Evolutionary conservation across 2,797 vertebrate genomes (phyloP).

Genomic region (Catamblyrhynchus diadema): DNA sequence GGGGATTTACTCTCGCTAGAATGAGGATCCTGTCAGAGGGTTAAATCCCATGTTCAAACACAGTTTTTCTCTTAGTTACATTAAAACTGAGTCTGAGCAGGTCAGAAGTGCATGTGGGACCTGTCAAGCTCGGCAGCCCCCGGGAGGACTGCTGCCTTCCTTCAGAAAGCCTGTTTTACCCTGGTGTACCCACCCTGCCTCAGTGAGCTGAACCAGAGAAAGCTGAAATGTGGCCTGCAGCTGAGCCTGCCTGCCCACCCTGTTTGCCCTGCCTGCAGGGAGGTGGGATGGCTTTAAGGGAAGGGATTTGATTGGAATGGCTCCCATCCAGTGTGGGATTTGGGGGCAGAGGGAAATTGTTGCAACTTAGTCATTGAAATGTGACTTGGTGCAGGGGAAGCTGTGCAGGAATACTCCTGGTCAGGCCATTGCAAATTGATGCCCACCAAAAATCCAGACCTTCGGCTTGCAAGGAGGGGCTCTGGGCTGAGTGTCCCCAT

Average conservation of each 20-base stretch:
- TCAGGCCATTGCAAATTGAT: not conserved
- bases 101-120: not conserved
- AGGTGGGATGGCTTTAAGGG: not conserved
- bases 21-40: not conserved
- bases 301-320: not conserved
- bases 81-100: not conserved
- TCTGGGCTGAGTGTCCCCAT: accelerated
- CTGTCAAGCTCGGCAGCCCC: not conserved
- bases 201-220: not conserved
- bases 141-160: not conserved
- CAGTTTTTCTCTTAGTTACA: not conserved
- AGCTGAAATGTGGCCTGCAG: not conserved
- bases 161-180: not conserved
- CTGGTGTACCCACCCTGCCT: not conserved
- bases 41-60: not conserved
- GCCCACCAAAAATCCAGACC: accelerated
- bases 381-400: not conserved
- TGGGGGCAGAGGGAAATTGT: not conserved
- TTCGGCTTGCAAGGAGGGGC: not conserved
- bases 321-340: not conserved
- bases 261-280: not conserved
- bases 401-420: not conserved
- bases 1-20: not conserved
- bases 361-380: not conserved
- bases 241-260: not conserved